These are phyloP conservation scores for Trachurus trachurus DNA, from an alignment of 2,797 vertebrate species.

Conservation along the genomic window DNA sequence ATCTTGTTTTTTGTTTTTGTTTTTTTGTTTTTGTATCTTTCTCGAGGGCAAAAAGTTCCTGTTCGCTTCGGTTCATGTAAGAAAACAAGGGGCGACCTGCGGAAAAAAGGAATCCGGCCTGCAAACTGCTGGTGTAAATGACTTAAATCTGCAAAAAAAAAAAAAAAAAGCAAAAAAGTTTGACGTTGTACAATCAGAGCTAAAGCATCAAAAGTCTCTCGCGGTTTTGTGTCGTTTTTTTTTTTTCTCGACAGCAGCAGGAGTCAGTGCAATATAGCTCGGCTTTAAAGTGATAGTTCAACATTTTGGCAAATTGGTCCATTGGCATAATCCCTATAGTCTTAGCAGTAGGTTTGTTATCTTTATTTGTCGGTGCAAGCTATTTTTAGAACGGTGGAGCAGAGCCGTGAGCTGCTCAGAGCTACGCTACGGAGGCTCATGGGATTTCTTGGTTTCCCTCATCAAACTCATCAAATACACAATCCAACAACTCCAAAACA, in stretches of 20 bases:
- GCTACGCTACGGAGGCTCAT: too few species aligned
- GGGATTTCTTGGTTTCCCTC: too few species aligned
- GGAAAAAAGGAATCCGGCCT: slow-evolving; percentile 15
- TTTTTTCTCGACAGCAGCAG: not conserved
- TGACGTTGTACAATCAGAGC: not conserved
- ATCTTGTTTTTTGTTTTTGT: not conserved
- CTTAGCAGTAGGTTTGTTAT: too few species aligned
- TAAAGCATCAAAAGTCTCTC: not conserved
- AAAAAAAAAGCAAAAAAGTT: not conserved
- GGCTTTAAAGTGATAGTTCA: not conserved
- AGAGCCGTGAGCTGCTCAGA: too few species aligned
- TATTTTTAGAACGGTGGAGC: too few species aligned
- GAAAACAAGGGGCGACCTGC: slow-evolving; percentile 9
- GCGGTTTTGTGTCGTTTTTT: slow-evolving; percentile 16
- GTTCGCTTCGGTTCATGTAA: not conserved
- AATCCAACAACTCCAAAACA: too few species aligned
- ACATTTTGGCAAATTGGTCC: too few species aligned
- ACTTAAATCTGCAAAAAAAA: slow-evolving; percentile 9
- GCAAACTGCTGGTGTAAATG: slow-evolving; percentile 13
- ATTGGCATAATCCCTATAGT: too few species aligned
- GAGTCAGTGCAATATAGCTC: slow-evolving; percentile 32
- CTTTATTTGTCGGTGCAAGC: too few species aligned
- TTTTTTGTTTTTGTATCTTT: not conserved
- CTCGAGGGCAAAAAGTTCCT: slow-evolving; percentile 11
- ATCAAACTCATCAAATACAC: too few species aligned